phyloP scores from a whole-genome alignment of 2,797 vertebrate species.

The Sebastes matsubarae region DNA sequence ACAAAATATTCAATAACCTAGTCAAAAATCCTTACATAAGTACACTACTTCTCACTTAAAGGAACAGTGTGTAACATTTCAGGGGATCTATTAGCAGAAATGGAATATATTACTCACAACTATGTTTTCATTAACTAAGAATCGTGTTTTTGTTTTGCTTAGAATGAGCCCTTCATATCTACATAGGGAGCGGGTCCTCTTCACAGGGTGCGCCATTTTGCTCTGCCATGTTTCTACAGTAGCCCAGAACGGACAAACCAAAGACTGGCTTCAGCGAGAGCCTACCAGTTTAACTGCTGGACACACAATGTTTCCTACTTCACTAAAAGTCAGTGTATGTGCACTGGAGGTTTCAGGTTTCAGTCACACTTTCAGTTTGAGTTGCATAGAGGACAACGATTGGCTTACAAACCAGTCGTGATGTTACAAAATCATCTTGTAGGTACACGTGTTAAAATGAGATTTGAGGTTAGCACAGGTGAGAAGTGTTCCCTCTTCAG shows the following conservation, averaged over 20 bases:
- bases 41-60: neutral
- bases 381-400: neutral
- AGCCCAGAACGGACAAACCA: too few relatives aligned
- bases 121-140: too few relatives aligned
- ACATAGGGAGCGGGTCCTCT: too few relatives aligned
- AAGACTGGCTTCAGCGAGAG: too few relatives aligned
- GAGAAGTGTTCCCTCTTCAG: neutral
- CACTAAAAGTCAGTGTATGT: neutral
- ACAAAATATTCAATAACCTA: neutral
- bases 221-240: too few relatives aligned
- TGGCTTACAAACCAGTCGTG: neutral
- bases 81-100: too few relatives aligned
- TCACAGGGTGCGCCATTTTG: fast-evolving
- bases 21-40: neutral
- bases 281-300: neutral
- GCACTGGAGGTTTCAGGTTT: neutral
- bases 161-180: too few relatives aligned
- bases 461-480: neutral
- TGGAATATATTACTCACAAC: too few relatives aligned
- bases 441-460: neutral
- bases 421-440: neutral
- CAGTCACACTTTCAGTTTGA: neutral
- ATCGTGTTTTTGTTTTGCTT: too few relatives aligned
- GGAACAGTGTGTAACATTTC: too few relatives aligned
- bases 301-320: neutral